Percentiles rank a stretch among this genome's conserved stretches.
Evolutionary conservation across 2,113 vertebrate species (phyloP).

Genomic region (Ploceus nigricollis): DNA sequence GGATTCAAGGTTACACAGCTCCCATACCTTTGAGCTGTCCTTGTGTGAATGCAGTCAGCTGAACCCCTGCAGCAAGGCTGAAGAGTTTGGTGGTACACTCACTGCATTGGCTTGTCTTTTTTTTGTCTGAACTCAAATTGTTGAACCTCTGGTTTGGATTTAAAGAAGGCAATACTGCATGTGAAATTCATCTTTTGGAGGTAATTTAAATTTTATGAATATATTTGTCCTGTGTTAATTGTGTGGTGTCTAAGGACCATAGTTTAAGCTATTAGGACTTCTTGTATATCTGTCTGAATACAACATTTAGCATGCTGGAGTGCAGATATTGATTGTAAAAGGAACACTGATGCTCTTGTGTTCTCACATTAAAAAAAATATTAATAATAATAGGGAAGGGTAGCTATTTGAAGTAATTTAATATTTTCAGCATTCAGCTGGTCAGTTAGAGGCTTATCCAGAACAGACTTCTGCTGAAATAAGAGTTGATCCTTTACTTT

Average conservation of each 20-base stretch:
- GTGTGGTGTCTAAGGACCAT: neutral
- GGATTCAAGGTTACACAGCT: neutral
- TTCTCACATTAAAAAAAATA: neutral
- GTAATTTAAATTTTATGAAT: neutral
- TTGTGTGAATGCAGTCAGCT: neutral
- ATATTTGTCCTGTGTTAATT: neutral
- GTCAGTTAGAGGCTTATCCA: neutral
- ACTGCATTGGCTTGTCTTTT: accelerated
- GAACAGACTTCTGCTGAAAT: neutral
- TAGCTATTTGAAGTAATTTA: neutral
- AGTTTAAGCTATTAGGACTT: neutral
- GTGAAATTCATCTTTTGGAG: neutral
- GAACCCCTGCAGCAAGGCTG: neutral
- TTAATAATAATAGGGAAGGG: neutral
- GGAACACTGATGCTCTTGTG: neutral
- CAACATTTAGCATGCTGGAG: neutral
- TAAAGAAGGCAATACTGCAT: neutral
- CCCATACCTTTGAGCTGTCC: neutral
- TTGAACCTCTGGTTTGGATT: neutral
- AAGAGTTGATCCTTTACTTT: neutral
- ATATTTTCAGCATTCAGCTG: neutral
- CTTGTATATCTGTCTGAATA: neutral
- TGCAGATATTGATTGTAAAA: neutral
- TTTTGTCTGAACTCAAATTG: neutral
- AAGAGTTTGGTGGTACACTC: neutral